phyloP scores from a whole-genome alignment of 2,888 invertebrate genomes.

The Orchesellides sinensis region DNA sequence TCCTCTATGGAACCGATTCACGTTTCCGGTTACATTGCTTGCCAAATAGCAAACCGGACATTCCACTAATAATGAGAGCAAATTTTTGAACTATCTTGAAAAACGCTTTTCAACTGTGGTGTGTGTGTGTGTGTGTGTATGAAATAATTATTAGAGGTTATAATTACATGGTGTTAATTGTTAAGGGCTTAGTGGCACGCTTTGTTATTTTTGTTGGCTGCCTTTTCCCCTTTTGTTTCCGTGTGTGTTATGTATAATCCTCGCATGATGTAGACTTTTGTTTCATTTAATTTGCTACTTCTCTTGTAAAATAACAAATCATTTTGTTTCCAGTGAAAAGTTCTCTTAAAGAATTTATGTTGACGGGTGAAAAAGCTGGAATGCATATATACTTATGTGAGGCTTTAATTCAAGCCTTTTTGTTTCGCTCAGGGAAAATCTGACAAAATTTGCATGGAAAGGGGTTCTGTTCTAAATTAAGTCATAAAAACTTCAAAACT shows the following conservation, averaged over 20 bases:
- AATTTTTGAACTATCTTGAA: conserved; percentile 54
- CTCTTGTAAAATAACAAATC: conserved; percentile 57
- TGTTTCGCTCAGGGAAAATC: neutral
- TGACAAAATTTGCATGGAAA: neutral
- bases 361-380: conserved; percentile 1
- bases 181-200: conserved; percentile 47
- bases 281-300: too few species aligned
- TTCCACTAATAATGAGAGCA: conserved; percentile 65
- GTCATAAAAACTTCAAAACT: conserved; percentile 54
- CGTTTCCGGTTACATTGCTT: conserved; percentile 64
- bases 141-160: conserved; percentile 55
- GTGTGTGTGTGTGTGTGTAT: neutral
- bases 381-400: neutral
- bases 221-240: neutral
- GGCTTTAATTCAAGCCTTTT: conserved; percentile 17
- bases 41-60: conserved; percentile 61
- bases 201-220: conserved; percentile 4
- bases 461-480: conserved; percentile 31
- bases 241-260: neutral
- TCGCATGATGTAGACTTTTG: too few species aligned
- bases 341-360: conserved; percentile 8
- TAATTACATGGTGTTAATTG: conserved; percentile 66
- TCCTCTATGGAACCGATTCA: conserved; percentile 57
- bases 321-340: neutral
- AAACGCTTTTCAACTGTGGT: neutral